Conservation (phyloP, 2,797 vertebrate species). For the Poliocrania exsul region DNA sequence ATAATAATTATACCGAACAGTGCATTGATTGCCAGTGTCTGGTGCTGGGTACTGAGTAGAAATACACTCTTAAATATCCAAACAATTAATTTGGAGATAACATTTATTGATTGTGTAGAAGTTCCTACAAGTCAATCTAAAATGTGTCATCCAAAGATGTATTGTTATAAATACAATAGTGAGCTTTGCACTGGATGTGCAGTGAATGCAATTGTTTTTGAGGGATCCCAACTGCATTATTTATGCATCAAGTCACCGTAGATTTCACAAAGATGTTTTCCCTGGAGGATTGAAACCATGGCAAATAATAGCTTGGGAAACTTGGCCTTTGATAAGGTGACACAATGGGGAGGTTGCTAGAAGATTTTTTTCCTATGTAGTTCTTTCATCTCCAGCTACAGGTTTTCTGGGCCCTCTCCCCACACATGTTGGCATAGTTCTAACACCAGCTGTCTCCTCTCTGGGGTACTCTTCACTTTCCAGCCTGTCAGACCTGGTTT, state of each 20-base stretch:
- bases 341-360: background rate
- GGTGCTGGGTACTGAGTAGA: background rate
- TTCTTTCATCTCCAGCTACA: background rate
- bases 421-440: background rate
- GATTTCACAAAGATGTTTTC: constrained; percentile 67
- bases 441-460: background rate
- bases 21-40: constrained; percentile 24
- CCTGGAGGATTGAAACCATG: constrained; percentile 33
- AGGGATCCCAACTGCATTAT: constrained; percentile 37
- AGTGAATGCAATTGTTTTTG: background rate
- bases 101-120: constrained; percentile 33
- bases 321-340: background rate
- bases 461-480: background rate
- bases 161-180: constrained; percentile 44
- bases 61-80: constrained; percentile 35
- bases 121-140: constrained; percentile 35
- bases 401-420: background rate
- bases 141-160: constrained; percentile 24
- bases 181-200: constrained; percentile 19
- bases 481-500: background rate
- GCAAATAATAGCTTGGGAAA: constrained; percentile 32
- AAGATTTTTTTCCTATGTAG: background rate
- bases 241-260: constrained; percentile 69
- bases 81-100: constrained; percentile 57
- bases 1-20: constrained; percentile 11